Percentiles rank a stretch among this genome's conserved stretches.
Conservation (phyloP, 1,140 invertebrate species). For the Eupeodes corollae region DNA sequence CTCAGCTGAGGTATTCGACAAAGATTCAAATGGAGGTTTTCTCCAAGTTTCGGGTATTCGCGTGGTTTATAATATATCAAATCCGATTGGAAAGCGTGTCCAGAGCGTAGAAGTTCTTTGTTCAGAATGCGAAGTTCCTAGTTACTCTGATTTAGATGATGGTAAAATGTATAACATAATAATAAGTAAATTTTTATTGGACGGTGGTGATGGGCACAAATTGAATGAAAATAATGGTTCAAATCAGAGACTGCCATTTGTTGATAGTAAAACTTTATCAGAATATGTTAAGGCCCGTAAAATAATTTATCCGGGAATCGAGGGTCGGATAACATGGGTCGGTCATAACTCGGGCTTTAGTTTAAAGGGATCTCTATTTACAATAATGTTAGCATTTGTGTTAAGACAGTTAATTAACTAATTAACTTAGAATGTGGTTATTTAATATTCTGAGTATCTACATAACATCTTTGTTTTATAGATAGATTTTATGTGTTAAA, state of each 20-base stretch:
- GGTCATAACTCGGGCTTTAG: background rate
- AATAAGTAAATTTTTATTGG: slow-evolving; percentile 20
- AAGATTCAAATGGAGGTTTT: slow-evolving; percentile 46
- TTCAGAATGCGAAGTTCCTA: slow-evolving; percentile 40
- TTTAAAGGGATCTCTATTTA: background rate
- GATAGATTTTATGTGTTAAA: too few species aligned
- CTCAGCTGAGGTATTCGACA: slow-evolving; percentile 38
- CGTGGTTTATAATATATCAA: slow-evolving; percentile 42
- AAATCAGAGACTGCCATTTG: background rate
- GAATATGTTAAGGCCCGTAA: background rate
- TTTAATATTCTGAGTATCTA: too few species aligned
- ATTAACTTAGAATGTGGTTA: too few species aligned
- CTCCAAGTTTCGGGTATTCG: slow-evolving; percentile 50
- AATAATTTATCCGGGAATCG: background rate
- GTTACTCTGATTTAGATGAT: slow-evolving; percentile 35
- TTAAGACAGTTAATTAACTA: too few species aligned
- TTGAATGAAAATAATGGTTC: slow-evolving; percentile 9
- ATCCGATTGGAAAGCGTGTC: slow-evolving; percentile 39
- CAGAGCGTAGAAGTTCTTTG: slow-evolving; percentile 42
- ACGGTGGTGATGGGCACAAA: slow-evolving; percentile 26
- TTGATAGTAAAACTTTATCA: background rate
- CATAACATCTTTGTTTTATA: too few species aligned
- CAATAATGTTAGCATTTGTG: too few species aligned
- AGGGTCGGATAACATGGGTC: background rate
- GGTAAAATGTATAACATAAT: slow-evolving; percentile 42